Evolutionary conservation across 1,140 invertebrate species (phyloP), one percentile per base, ranked within the genome.

Genomic region (Phthorimaea operculella): DNA sequence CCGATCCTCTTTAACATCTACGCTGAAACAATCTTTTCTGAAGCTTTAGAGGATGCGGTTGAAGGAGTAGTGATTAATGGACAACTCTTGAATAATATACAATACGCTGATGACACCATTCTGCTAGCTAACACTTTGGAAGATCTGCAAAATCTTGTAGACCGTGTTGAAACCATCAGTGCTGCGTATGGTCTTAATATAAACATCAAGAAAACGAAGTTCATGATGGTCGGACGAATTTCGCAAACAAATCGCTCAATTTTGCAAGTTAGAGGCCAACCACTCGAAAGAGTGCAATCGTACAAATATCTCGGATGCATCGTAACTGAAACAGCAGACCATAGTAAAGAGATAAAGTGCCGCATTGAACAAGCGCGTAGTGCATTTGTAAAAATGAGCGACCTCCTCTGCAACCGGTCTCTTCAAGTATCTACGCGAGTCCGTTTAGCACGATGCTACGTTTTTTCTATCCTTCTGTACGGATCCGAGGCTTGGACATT

Each of bases 1-100:
- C 51, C 51, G 4, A n/a, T 52, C 12, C 45, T 48, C 16, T 48
- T 48, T 18, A 48, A 48, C 17, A 16, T 28, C 21, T 28, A 48
- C 17, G n/a, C 45, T 14, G 45, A 48, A 48, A 16, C n/a, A 11
- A 18, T 48, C 4, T 16, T 48, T 15, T 16, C 45, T 4, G 17
- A 48, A 10, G 45, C 45, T 3, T 14, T 48, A 10, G 45, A 4
- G 16, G 14, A 34, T 18, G 11, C 18, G 12, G 16, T n/a, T 18
- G 45, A 16, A 16, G 16, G 45, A 10, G 16, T 18, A 14, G 39
- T 42, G 11, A 14, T 42, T 4, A 42, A 42, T 14, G 39, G 39
- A 14, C 14, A 14, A n/a, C 39, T 3, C 8, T n/a, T 42, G 11
- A 42, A 8, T 8, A 42, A 42, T 14, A 42, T 42, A 11, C 14